phyloP scores from a whole-genome alignment of 2,888 invertebrate genomes.

The Zele albiditarsus region DNA sequence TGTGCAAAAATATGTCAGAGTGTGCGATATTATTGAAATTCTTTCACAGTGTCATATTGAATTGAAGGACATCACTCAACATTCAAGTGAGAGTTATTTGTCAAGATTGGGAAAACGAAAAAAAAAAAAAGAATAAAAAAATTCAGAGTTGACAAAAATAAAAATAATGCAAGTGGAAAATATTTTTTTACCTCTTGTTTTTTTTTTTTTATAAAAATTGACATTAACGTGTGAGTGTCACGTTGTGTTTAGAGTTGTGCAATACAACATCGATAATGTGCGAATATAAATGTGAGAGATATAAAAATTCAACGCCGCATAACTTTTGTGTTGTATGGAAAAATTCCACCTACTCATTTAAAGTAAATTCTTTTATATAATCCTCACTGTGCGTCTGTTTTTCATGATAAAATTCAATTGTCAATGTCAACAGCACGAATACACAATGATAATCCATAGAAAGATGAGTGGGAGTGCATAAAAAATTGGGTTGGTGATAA shows the following conservation, averaged over 20 bases:
- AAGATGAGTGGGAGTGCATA: slow-evolving; percentile 1
- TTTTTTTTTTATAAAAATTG: not conserved
- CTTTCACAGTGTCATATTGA: not conserved
- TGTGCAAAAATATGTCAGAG: not conserved
- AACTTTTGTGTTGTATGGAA: not conserved
- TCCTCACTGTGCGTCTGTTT: slow-evolving; percentile 11
- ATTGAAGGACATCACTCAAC: not conserved
- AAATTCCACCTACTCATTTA: not conserved
- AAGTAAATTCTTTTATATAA: not conserved
- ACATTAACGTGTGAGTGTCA: not conserved
- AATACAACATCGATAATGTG: not conserved
- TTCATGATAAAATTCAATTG: slow-evolving; percentile 33
- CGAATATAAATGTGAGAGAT: not conserved
- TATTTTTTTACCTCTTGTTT: not conserved
- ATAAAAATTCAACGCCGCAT: not conserved
- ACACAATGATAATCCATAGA: not conserved
- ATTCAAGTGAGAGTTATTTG: not conserved
- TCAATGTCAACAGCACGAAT: slow-evolving; percentile 30
- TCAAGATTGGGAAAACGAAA: not conserved
- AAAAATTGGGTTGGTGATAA: not conserved
- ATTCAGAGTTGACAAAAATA: not conserved
- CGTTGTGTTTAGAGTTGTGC: not conserved
- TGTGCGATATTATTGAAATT: not conserved
- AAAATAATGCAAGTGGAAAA: not conserved
- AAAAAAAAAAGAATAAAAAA: not conserved